A percentile compares a stretch with the other conserved stretches of the same genome.
Evolutionary conservation across 2,797 vertebrate genomes (phyloP).

Genomic region (Poeciliopsis gracilis): DNA sequence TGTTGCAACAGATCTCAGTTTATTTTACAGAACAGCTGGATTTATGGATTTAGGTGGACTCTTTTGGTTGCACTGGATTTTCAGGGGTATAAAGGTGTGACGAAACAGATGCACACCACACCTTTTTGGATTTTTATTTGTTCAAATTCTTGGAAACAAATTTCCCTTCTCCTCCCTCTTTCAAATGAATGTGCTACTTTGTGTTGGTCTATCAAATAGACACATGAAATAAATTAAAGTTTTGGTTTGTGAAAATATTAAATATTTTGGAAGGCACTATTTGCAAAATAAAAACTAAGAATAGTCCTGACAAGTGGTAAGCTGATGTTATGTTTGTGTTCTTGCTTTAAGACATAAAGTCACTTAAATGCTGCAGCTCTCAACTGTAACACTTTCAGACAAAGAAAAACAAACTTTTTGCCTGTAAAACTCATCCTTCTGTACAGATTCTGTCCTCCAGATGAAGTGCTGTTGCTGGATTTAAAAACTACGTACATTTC

Average conservation of each 20-base stretch:
- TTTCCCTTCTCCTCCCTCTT: background rate
- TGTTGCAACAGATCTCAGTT: background rate
- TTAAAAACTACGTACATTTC: conserved; percentile 34
- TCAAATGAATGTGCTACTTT: background rate
- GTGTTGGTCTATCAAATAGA: background rate
- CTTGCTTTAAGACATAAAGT: background rate
- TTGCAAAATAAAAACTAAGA: background rate
- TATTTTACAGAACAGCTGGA: background rate
- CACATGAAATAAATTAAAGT: background rate
- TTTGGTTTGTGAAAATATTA: background rate
- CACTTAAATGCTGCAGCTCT: conserved; percentile 24
- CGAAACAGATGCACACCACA: background rate
- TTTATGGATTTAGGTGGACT: background rate
- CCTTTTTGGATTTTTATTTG: background rate
- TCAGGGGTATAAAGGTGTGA: background rate
- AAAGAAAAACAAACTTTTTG: conserved; percentile 20
- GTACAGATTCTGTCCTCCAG: conserved; percentile 50
- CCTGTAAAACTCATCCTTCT: conserved; percentile 40
- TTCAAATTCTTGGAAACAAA: too few relatives aligned
- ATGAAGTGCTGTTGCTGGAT: conserved; percentile 31
- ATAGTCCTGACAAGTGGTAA: background rate
- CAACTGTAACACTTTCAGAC: conserved; percentile 7
- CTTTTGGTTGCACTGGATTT: background rate
- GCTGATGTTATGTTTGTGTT: background rate
- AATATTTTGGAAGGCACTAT: background rate